These are phyloP conservation scores for Leptocoma aspasia DNA, from an alignment of 2,113 vertebrate genomes.

Conservation along the genomic window DNA sequence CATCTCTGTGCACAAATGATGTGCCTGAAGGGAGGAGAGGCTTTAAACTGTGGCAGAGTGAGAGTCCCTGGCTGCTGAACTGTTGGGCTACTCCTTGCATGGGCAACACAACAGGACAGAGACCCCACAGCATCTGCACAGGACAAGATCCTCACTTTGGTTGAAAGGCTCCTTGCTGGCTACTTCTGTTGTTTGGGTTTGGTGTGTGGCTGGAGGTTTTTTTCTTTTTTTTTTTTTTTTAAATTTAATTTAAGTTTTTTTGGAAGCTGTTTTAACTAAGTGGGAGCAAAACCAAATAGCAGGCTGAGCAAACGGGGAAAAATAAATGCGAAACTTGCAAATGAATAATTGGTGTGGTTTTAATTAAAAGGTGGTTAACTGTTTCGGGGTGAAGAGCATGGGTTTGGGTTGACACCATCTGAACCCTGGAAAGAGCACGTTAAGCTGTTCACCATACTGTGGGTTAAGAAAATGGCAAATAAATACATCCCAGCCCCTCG, in stretches of 20 bases:
- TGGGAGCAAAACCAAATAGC: constrained; percentile 58
- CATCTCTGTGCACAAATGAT: neutral
- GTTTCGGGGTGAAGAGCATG: constrained; percentile 59
- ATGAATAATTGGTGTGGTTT: constrained; percentile 67
- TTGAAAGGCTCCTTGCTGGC: neutral
- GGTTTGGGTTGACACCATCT: constrained; percentile 33
- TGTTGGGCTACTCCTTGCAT: neutral
- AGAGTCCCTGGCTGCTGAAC: neutral
- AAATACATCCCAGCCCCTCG: constrained; percentile 59
- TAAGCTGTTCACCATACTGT: constrained; percentile 41
- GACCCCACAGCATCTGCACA: neutral
- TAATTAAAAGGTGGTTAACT: constrained; percentile 59
- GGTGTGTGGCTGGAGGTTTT: neutral
- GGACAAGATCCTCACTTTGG: neutral
- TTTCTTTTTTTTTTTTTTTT: neutral
- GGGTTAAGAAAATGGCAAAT: constrained; percentile 68
- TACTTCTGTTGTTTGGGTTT: constrained; percentile 35
- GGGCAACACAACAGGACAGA: neutral
- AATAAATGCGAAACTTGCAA: constrained; percentile 57
- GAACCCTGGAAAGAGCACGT: constrained; percentile 41
- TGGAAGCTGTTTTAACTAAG: constrained; percentile 56
- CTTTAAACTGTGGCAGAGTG: neutral
- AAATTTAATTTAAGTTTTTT: neutral
- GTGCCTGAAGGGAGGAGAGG: neutral
- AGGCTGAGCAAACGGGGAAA: constrained; percentile 53